phyloP scores from a whole-genome alignment of 2,113 vertebrate species.

The Rutilus rutilus region DNA sequence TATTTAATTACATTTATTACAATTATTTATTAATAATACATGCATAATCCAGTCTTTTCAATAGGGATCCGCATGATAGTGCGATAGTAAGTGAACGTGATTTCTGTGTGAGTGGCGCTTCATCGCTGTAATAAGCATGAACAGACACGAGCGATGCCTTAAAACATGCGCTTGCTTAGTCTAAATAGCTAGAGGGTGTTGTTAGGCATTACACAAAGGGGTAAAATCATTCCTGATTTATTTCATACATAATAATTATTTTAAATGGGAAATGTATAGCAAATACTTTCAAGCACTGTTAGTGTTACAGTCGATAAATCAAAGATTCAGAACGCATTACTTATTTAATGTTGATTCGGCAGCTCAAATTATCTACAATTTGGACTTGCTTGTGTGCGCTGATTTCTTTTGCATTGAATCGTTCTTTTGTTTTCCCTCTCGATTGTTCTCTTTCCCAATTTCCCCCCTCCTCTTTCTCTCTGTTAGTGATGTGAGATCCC shows the following conservation, averaged over 20 bases:
- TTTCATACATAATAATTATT: not conserved
- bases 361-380: not conserved
- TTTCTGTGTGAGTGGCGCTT: not conserved
- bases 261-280: not conserved
- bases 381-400: not conserved
- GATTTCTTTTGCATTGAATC: conserved; percentile 11
- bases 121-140: too few relatives aligned
- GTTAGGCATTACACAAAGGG: not conserved
- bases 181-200: not conserved
- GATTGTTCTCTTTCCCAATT: conserved; percentile 20
- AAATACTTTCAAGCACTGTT: not conserved
- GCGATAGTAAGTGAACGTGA: not conserved
- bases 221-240: not conserved
- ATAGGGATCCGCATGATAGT: not conserved
- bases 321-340: not conserved
- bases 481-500: conserved; percentile 33
- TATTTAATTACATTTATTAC: too few relatives aligned
- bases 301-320: not conserved
- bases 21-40: too few relatives aligned
- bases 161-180: not conserved
- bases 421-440: conserved; percentile 19
- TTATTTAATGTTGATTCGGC: conserved; percentile 19
- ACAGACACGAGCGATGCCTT: too few relatives aligned
- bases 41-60: not conserved
- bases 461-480: not conserved